These are phyloP conservation scores for Tenebrosternarchus preto DNA, from an alignment of 2,113 vertebrate species.

Conservation along the genomic window DNA sequence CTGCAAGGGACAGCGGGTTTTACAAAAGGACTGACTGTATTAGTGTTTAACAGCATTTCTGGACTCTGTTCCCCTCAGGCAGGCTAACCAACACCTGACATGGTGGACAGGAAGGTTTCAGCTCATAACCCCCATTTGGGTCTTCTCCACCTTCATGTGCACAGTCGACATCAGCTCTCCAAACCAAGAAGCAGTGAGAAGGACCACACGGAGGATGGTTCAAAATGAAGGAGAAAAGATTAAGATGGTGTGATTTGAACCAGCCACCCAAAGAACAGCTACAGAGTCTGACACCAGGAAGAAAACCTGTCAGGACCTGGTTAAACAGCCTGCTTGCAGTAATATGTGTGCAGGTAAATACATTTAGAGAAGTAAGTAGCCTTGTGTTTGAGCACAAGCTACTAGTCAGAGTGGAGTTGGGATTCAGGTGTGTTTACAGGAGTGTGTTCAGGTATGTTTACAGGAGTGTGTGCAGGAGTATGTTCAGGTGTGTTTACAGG, in stretches of 20 bases:
- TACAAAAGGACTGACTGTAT: background rate
- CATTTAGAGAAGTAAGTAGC: background rate
- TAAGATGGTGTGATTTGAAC: background rate
- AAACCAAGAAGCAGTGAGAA: background rate
- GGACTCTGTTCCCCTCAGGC: background rate
- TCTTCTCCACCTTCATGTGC: background rate
- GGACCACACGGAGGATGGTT: background rate
- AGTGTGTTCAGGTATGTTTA: background rate
- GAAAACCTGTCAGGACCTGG: background rate
- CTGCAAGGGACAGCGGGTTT: no score
- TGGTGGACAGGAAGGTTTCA: background rate
- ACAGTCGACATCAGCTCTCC: background rate
- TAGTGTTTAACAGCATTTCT: background rate
- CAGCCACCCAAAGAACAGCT: no score
- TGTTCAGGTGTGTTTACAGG: no score
- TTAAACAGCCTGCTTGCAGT: background rate
- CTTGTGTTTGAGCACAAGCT: slow-evolving; percentile 5
- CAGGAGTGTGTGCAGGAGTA: background rate
- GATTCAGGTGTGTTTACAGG: background rate
- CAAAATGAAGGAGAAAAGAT: background rate
- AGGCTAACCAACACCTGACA: background rate
- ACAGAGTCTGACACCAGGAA: background rate
- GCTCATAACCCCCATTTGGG: background rate
- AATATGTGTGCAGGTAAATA: background rate
- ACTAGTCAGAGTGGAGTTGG: background rate